Conservation (phyloP, 2,888 invertebrate genomes). For the Rhopalosiphum nymphaeae region DNA sequence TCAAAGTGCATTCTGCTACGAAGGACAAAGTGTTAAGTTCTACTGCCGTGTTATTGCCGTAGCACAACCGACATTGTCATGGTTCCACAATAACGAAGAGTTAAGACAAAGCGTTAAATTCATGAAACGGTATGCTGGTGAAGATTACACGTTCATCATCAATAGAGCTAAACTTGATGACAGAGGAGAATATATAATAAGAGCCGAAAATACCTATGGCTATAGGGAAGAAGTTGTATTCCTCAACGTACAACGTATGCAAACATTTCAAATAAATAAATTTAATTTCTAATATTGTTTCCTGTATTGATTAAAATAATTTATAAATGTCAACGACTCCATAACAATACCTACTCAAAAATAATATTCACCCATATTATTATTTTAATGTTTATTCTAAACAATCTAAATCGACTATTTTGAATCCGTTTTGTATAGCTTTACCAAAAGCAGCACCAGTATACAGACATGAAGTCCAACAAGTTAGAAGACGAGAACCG, state of each 20-base stretch:
- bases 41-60: slow-evolving; percentile 96
- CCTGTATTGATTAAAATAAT: background rate
- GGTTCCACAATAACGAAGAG: slow-evolving; percentile 94
- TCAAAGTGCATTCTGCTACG: slow-evolving; percentile 94
- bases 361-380: background rate
- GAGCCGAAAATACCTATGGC: slow-evolving; percentile 97
- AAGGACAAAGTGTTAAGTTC: slow-evolving; percentile 97
- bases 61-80: slow-evolving; percentile 94
- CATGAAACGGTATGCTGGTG: slow-evolving; percentile 97
- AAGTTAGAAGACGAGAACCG: slow-evolving; percentile 83
- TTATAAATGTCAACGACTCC: background rate
- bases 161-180: slow-evolving; percentile 96
- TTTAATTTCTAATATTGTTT: background rate
- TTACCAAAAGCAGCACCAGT: slow-evolving; percentile 80
- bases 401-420: background rate
- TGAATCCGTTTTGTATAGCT: slow-evolving; percentile 72
- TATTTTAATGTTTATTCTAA: background rate
- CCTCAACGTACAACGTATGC: slow-evolving; percentile 94
- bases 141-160: slow-evolving; percentile 97
- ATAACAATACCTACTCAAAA: background rate
- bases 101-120: slow-evolving; percentile 97
- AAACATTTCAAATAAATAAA: background rate
- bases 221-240: slow-evolving; percentile 96
- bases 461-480: slow-evolving; percentile 78
- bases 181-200: slow-evolving; percentile 96